Evolutionary conservation across 2,113 vertebrate species (phyloP), one percentile per base, ranked within the genome.

Genomic region (Spizaetus ornatus): DNA sequence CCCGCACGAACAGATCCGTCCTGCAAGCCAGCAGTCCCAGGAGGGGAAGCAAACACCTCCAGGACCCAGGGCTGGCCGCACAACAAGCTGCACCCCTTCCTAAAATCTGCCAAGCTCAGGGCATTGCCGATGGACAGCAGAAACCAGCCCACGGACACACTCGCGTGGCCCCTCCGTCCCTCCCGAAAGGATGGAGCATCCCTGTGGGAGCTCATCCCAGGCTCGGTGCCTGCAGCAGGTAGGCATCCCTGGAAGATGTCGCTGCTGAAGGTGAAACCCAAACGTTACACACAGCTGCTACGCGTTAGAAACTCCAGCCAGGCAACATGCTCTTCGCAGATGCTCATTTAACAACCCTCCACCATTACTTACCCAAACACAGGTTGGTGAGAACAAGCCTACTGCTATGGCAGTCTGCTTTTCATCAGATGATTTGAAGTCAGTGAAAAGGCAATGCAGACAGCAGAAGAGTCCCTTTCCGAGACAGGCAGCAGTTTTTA

Each of bases 91-190:
- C 31, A n/a, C 8, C 10, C 65, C 40, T 23, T 58, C 43, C 65
- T 14, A 16, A 61, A 7, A 5, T 1, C 34, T 34, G 22, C 78
- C 32, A 7, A 14, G 16, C 82, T 45, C 38, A 7, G 48, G 11
- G 32, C 34, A 1, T 1, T 0, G 9, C 58, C 2, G 4, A 6
- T 0, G 43, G 63, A 3, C 0, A 0, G 43, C 58, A 74, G 25
- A 13, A 23, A 23, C 2, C 70, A 53, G 42, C 65, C 26, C 82
- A 1, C 0, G 15, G 40, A 9, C 38, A 36, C n/a, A 23, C 42
- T 8, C 8, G 1, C 0, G 0, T 3, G 13, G 26, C 4, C 50
- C 21, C n/a, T 25, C 18, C 3, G 0, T 2, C 6, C 45, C 55
- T 61, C 53, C 38, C 1, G 0, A 3, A 10, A 43, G 42, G 11